Conservation (phyloP, 2,797 vertebrate species). For the Sebastes taczanowskii region DNA sequence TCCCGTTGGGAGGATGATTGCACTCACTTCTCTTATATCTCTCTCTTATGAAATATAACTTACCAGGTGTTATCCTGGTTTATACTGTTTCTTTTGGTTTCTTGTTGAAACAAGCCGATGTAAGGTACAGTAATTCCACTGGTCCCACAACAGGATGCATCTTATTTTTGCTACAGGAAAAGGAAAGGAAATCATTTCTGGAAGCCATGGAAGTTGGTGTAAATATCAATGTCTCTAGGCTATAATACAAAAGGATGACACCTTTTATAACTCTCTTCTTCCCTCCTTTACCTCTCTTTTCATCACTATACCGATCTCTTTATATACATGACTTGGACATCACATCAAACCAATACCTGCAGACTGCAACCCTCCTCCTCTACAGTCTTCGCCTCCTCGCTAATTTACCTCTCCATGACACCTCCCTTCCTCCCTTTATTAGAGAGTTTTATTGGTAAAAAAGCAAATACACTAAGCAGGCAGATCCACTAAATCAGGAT, state of each 20-base stretch:
- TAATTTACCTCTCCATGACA: slow-evolving; percentile 51
- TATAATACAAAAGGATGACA: slow-evolving; percentile 19
- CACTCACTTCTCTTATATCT: background rate
- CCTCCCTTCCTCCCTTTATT: slow-evolving; percentile 44
- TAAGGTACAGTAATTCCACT: background rate
- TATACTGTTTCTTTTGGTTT: background rate
- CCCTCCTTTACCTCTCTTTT: slow-evolving; percentile 16
- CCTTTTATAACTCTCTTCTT: slow-evolving; percentile 10
- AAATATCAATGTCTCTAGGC: slow-evolving; percentile 23
- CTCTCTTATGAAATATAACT: background rate
- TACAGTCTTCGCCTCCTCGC: slow-evolving; percentile 12
- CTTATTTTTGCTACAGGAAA: background rate
- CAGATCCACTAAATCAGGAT: slow-evolving; percentile 45
- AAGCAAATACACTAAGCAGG: slow-evolving; percentile 55
- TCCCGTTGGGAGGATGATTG: background rate
- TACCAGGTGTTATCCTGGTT: background rate
- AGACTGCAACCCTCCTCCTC: slow-evolving; percentile 4
- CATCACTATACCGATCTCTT: slow-evolving; percentile 12
- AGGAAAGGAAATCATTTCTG: background rate
- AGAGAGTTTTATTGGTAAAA: slow-evolving; percentile 54
- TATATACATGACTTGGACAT: slow-evolving; percentile 13
- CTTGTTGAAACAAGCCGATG: background rate
- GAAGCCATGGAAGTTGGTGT: slow-evolving; percentile 33
- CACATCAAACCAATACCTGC: slow-evolving; percentile 36
- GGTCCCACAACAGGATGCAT: background rate